A percentile compares a stretch with the other conserved stretches of the same genome.
Conservation (phyloP, 2,888 invertebrate species). For the Deilephila elpenor region DNA sequence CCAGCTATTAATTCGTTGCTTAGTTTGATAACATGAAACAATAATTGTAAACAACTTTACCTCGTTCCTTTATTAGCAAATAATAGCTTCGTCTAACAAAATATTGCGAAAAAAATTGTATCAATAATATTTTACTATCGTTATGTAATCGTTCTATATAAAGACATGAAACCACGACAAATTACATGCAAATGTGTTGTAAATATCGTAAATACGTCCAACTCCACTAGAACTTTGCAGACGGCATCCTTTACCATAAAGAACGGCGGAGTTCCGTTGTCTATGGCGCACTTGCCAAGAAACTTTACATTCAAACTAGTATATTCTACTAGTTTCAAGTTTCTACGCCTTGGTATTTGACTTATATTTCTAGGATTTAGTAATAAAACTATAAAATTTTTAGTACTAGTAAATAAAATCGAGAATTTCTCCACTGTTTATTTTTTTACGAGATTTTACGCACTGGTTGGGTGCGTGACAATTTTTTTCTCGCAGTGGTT, state of each 20-base stretch:
- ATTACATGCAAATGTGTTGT: neutral
- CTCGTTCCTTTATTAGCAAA: too few relatives aligned
- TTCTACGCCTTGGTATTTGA: neutral
- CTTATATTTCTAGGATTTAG: neutral
- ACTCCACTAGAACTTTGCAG: conserved; percentile 62
- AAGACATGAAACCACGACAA: neutral
- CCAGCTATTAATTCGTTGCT: too few relatives aligned
- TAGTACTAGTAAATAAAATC: too few relatives aligned
- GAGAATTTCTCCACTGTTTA: too few relatives aligned
- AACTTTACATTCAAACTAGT: conserved; percentile 32
- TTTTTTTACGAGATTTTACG: too few relatives aligned
- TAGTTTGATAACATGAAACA: too few relatives aligned
- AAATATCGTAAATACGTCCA: conserved; percentile 50
- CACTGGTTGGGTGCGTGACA: too few relatives aligned
- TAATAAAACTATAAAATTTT: too few relatives aligned
- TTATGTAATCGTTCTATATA: neutral
- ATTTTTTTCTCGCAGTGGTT: too few relatives aligned
- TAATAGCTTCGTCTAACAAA: too few relatives aligned
- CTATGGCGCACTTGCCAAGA: conserved; percentile 41
- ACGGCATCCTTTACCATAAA: conserved; percentile 51
- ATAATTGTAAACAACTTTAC: too few relatives aligned
- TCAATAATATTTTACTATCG: neutral
- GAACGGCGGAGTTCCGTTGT: conserved; percentile 41
- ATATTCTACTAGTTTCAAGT: neutral
- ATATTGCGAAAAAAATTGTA: too few relatives aligned